phyloP scores from a whole-genome alignment of 1,140 invertebrate genomes.

The Drosophila triauraria region DNA sequence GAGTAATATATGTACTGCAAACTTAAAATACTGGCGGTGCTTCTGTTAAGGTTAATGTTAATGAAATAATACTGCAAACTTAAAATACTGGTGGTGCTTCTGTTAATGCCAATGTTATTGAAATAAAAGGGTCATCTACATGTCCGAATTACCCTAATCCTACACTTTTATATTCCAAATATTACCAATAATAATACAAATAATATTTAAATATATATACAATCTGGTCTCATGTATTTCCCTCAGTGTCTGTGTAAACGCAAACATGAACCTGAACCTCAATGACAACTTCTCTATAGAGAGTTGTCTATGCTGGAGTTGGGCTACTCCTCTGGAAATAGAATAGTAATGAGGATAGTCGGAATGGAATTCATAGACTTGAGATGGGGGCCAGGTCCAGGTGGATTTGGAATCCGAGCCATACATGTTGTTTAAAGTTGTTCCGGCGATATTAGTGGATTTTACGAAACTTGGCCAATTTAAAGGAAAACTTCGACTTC shows the following conservation, averaged over 20 bases:
- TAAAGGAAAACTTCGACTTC: not conserved
- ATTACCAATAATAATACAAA: too few species aligned
- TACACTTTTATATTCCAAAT: too few species aligned
- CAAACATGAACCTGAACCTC: constrained; percentile 8
- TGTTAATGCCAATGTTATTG: too few species aligned
- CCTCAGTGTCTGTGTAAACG: constrained; percentile 2
- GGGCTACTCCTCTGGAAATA: constrained; percentile 1
- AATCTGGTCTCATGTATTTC: not conserved
- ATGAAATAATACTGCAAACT: too few species aligned
- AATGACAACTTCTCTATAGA: constrained; percentile 11
- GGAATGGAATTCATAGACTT: constrained; percentile 1
- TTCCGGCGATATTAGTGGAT: not conserved
- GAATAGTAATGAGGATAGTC: constrained; percentile 27
- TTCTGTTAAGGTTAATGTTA: too few species aligned
- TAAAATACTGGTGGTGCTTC: too few species aligned
- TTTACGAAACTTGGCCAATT: not conserved
- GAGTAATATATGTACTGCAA: too few species aligned
- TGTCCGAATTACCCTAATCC: too few species aligned
- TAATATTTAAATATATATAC: too few species aligned
- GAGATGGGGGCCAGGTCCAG: not conserved
- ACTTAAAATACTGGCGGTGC: too few species aligned
- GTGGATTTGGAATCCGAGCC: not conserved
- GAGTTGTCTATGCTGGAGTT: constrained; percentile 4
- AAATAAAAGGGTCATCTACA: too few species aligned
- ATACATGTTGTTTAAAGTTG: not conserved